These are phyloP conservation scores for Allacma fusca DNA, from an alignment of 2,888 invertebrate species.

Conservation along the genomic window DNA sequence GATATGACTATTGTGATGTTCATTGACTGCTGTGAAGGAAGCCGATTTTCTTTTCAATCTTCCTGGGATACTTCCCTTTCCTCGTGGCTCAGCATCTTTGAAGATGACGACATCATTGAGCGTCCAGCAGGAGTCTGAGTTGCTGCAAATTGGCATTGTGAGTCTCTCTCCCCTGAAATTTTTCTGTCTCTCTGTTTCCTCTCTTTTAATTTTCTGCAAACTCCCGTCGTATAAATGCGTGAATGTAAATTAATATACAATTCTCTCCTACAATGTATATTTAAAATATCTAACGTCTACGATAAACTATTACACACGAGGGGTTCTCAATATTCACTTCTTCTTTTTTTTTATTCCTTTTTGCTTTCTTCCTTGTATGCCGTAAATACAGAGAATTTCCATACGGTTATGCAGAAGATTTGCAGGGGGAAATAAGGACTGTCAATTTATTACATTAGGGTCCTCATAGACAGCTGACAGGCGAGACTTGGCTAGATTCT, in stretches of 20 bases:
- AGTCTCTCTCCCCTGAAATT: neutral
- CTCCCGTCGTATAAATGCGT: neutral
- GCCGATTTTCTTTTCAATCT: conserved; percentile 16
- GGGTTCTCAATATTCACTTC: no score
- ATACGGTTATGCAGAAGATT: no score
- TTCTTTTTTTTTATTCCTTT: no score
- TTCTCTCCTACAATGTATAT: no score
- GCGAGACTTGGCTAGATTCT: neutral
- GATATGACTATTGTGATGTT: conserved; percentile 20
- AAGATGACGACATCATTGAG: conserved; percentile 32
- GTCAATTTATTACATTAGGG: no score
- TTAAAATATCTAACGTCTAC: no score
- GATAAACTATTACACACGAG: no score
- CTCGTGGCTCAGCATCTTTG: conserved; percentile 16
- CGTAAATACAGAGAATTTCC: no score
- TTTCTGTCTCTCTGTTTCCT: neutral
- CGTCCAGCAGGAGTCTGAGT: conserved; percentile 39
- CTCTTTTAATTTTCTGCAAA: neutral
- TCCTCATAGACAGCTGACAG: neutral
- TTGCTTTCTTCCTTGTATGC: no score
- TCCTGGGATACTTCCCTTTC: conserved; percentile 13
- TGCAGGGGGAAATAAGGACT: no score
- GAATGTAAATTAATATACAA: no score
- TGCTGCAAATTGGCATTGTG: conserved; percentile 35
- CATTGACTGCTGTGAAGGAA: conserved; percentile 25